These are phyloP conservation scores for Hymenochirus boettgeri DNA, from an alignment of 2,113 vertebrate genomes.

Conservation along the genomic window DNA sequence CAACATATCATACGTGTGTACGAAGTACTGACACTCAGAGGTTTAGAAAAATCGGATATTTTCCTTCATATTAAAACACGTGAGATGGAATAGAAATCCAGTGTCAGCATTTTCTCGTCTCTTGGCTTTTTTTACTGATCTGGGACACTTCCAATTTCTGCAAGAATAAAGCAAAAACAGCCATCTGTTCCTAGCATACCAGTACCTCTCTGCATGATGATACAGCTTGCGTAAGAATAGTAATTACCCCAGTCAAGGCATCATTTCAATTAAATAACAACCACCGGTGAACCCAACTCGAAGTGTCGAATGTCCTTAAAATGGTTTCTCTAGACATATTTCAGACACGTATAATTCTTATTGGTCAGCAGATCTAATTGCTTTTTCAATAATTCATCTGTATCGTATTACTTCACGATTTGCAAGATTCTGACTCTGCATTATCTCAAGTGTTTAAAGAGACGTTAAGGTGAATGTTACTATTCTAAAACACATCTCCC, in stretches of 20 bases:
- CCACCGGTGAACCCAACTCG: constrained; percentile 1
- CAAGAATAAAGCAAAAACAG: constrained; percentile 20
- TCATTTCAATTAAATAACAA: constrained; percentile 14
- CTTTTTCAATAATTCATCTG: not conserved
- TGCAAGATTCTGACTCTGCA: not conserved
- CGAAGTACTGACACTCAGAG: no score
- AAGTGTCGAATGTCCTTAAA: constrained; percentile 1
- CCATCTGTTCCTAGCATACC: constrained; percentile 9
- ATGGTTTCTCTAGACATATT: not conserved
- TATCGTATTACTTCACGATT: not conserved
- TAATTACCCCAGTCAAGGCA: constrained; percentile 15
- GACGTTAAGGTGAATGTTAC: no score
- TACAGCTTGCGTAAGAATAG: constrained; percentile 10
- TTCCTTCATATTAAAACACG: no score
- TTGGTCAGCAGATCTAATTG: constrained; percentile 7
- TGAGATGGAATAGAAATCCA: not conserved
- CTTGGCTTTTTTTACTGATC: constrained; percentile 18
- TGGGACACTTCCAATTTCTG: constrained; percentile 22
- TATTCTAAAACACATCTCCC: no score
- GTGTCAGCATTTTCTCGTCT: constrained; percentile 26
- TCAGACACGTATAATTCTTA: not conserved
- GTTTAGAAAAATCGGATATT: no score
- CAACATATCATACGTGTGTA: no score
- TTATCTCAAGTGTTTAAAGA: not conserved
- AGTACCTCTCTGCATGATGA: constrained; percentile 9